Conservation (phyloP, 2,797 vertebrate genomes). For the Sebastes itinus region DNA sequence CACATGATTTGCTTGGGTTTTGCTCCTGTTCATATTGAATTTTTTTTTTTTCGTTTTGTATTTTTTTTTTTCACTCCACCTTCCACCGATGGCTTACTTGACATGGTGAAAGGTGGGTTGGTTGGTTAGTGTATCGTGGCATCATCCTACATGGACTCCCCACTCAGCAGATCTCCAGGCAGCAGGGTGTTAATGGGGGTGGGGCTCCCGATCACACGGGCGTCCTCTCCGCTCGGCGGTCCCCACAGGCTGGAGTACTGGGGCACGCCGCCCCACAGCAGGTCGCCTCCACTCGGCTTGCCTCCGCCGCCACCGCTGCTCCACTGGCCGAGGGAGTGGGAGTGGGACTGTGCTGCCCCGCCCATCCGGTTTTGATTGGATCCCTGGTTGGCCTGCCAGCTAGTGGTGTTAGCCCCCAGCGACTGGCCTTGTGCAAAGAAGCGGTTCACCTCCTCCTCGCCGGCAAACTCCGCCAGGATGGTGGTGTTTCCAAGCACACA, state of each 20-base stretch:
- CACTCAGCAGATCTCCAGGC: slow-evolving; percentile 95
- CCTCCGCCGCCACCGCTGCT: slow-evolving; percentile 83
- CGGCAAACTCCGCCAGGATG: slow-evolving; percentile 97
- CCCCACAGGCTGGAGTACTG: slow-evolving; percentile 98
- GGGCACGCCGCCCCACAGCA: slow-evolving; percentile 93
- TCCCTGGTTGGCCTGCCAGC: slow-evolving; percentile 94
- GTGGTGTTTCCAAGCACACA: slow-evolving; percentile 98
- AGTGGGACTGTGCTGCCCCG: slow-evolving; percentile 85
- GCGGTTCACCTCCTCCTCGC: slow-evolving; percentile 96
- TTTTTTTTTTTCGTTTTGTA: slow-evolving; percentile 21
- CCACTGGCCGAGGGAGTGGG: slow-evolving; percentile 91
- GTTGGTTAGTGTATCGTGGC: slow-evolving; percentile 52
- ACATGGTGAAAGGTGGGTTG: slow-evolving; percentile 39
- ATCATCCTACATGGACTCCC: slow-evolving; percentile 91
- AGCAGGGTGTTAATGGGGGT: slow-evolving; percentile 94
- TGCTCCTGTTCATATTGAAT: slow-evolving; percentile 64
- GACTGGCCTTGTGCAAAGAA: slow-evolving; percentile 97
- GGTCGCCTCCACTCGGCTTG: slow-evolving; percentile 90
- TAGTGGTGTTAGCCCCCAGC: slow-evolving; percentile 89
- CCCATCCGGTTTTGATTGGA: slow-evolving; percentile 89
- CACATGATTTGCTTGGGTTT: slow-evolving; percentile 84
- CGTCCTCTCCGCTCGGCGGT: slow-evolving; percentile 89
- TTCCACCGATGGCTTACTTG: slow-evolving; percentile 47
- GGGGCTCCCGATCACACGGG: slow-evolving; percentile 92
- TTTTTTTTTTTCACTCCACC: slow-evolving; percentile 19